phyloP scores from a whole-genome alignment of 1,140 invertebrate species.

The Drosophila repletoides region DNA sequence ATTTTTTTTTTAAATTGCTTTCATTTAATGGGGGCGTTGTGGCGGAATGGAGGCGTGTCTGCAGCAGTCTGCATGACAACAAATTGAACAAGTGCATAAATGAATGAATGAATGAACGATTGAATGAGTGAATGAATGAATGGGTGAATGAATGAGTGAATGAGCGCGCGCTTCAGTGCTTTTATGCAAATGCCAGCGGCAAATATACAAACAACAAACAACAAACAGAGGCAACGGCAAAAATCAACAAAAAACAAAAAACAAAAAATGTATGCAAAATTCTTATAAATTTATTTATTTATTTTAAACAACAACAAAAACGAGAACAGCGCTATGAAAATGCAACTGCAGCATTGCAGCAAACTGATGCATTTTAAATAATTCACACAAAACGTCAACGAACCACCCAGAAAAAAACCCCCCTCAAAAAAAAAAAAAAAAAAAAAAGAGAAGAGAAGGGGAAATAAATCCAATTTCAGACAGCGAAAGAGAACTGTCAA shows the following conservation, averaged over 20 bases:
- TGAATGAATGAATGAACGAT: conserved; percentile 21
- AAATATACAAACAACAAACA: conserved; percentile 21
- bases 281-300: conserved; percentile 41
- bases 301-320: not conserved
- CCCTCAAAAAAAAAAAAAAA: conserved; percentile 4
- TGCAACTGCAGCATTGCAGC: conserved; percentile 51
- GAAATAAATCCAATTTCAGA: conserved; percentile 10
- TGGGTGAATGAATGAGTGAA: conserved; percentile 43
- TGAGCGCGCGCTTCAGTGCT: conserved; percentile 40
- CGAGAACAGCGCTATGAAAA: conserved; percentile 46
- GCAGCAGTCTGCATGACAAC: conserved; percentile 59
- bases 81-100: conserved; percentile 34
- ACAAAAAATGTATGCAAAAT: conserved; percentile 5
- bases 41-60: not conserved
- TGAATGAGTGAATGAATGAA: conserved; percentile 10
- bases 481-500: conserved; percentile 6
- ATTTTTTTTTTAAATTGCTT: conserved; percentile 44
- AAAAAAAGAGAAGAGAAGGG: not conserved
- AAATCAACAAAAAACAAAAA: not conserved
- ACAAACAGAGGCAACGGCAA: conserved; percentile 25
- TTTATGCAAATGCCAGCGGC: conserved; percentile 45
- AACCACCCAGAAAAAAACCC: no score
- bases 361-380: conserved; percentile 66
- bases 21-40: conserved; percentile 38
- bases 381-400: conserved; percentile 51